phyloP scores from a whole-genome alignment of 2,888 invertebrate genomes.

The Charanyca ferruginea region DNA sequence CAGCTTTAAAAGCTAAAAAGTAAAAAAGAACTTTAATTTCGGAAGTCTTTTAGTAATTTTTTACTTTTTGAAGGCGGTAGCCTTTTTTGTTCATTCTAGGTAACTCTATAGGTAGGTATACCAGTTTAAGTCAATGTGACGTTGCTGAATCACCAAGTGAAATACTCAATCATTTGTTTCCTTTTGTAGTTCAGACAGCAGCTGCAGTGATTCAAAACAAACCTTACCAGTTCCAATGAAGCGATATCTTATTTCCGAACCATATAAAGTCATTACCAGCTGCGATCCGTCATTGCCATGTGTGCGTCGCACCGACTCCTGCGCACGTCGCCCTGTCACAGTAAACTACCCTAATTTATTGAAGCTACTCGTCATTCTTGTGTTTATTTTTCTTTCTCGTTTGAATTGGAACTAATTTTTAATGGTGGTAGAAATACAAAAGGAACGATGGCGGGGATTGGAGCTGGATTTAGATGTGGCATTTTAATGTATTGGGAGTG shows the following conservation, averaged over 20 bases:
- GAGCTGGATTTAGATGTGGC: conserved; percentile 42
- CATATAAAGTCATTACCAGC: conserved; percentile 61
- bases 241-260: conserved; percentile 50
- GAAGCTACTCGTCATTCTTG: conserved; percentile 67
- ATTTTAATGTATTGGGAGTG: conserved; percentile 43
- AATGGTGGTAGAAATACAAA: conserved; percentile 47
- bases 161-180: background rate
- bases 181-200: background rate
- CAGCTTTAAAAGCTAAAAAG: too few species aligned
- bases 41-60: too few species aligned
- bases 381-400: conserved; percentile 72
- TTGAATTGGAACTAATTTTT: conserved; percentile 66
- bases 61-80: too few species aligned
- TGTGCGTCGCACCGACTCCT: conserved; percentile 53
- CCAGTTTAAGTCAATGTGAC: too few species aligned
- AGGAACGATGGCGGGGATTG: background rate
- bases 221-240: conserved; percentile 23
- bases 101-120: too few species aligned
- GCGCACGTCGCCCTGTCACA: conserved; percentile 63
- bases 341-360: conserved; percentile 73
- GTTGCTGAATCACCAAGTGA: conserved; percentile 2
- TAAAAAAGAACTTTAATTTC: too few species aligned
- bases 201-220: conserved; percentile 8
- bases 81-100: too few species aligned
- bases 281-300: conserved; percentile 59